A percentile compares a stretch with the other conserved stretches of the same genome.
These are phyloP conservation scores for Dryococelus australis DNA, from an alignment of 2,888 invertebrate genomes.

Conservation along the genomic window DNA sequence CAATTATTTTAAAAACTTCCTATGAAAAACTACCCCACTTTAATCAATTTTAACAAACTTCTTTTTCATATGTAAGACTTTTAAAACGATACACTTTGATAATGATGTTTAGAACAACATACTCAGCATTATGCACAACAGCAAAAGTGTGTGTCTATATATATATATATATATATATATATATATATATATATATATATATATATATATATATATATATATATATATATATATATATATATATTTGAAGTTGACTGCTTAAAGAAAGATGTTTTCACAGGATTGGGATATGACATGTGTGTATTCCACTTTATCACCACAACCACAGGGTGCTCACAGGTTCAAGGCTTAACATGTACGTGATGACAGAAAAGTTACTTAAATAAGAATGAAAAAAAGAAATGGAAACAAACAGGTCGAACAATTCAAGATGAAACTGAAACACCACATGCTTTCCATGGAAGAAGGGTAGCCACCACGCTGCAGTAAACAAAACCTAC, in stretches of 20 bases:
- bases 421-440: neutral
- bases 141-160: neutral
- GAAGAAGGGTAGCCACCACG: conserved; percentile 21
- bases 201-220: neutral
- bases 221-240: neutral
- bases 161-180: neutral
- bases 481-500: conserved; percentile 58
- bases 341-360: neutral
- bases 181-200: neutral
- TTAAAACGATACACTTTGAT: neutral
- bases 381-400: neutral
- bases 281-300: neutral
- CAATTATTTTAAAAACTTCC: too few species aligned
- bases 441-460: conserved; percentile 19
- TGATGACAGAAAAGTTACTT: neutral
- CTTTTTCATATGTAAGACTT: too few species aligned
- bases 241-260: neutral
- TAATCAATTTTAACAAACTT: too few species aligned
- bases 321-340: neutral
- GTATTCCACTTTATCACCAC: neutral
- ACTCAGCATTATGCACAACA: neutral
- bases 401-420: neutral
- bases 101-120: neutral
- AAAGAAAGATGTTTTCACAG: neutral
- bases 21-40: too few species aligned